Percentiles rank a stretch among this genome's conserved stretches.
These are phyloP conservation scores for Latrodectus hesperus DNA, from an alignment of 2,888 invertebrate genomes.

Conservation along the genomic window DNA sequence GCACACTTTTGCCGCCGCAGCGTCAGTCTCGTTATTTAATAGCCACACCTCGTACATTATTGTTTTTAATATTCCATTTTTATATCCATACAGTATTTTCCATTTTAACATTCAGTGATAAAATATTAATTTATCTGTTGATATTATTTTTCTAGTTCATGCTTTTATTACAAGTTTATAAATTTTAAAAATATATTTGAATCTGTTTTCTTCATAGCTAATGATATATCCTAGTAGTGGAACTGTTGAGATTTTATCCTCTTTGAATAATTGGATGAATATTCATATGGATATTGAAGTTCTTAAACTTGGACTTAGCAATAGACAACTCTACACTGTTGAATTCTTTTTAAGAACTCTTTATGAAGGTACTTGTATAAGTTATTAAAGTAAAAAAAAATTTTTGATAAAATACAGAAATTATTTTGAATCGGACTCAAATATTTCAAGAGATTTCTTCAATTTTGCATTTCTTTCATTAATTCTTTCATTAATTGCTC, in stretches of 20 bases:
- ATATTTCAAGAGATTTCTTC: background rate
- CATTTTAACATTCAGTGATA: too few species aligned
- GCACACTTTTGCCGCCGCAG: too few species aligned
- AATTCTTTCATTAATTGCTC: too few species aligned
- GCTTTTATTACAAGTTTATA: too few species aligned
- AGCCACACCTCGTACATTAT: too few species aligned
- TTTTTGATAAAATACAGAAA: background rate
- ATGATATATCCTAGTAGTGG: constrained; percentile 67
- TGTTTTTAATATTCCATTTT: too few species aligned
- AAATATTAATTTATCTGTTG: too few species aligned
- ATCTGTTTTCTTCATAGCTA: constrained; percentile 22
- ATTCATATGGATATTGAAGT: constrained; percentile 67
- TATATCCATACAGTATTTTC: too few species aligned
- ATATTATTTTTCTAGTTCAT: too few species aligned
- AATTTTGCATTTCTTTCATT: background rate
- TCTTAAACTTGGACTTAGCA: constrained; percentile 55
- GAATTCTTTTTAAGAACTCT: constrained; percentile 60
- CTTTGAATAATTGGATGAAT: constrained; percentile 61
- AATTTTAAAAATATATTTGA: too few species aligned
- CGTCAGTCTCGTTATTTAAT: too few species aligned
- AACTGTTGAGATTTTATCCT: constrained; percentile 51
- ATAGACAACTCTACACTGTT: constrained; percentile 64
- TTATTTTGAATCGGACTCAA: background rate
- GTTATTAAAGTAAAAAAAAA: background rate
- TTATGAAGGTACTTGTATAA: constrained; percentile 50